Evolutionary conservation across 2,113 vertebrate species (phyloP).

Genomic region (Malurus cyaneus): DNA sequence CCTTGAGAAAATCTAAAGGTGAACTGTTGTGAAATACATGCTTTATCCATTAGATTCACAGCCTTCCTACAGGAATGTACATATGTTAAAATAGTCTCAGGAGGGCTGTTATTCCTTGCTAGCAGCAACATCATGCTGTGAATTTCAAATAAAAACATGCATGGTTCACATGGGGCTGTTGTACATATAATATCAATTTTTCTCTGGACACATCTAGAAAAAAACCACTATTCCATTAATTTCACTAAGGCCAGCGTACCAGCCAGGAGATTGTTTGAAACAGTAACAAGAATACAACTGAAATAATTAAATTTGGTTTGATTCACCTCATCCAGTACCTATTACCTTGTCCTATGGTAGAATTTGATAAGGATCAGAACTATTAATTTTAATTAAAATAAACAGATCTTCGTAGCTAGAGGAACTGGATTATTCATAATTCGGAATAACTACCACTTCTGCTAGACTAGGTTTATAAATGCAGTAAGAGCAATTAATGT

Average conservation of each 20-base stretch:
- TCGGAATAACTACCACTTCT: background rate
- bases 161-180: background rate
- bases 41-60: background rate
- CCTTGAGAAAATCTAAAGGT: background rate
- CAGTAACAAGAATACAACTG: background rate
- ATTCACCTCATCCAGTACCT: background rate
- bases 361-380: background rate
- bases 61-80: background rate
- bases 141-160: slow-evolving; percentile 35
- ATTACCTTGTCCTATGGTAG: background rate
- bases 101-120: background rate
- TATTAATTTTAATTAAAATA: background rate
- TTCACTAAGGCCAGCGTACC: background rate
- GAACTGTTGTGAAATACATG: background rate
- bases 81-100: background rate
- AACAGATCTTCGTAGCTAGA: background rate
- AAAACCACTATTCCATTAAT: background rate
- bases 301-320: background rate
- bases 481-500: background rate
- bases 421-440: background rate
- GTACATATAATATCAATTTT: background rate
- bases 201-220: background rate
- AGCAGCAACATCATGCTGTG: background rate
- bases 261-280: background rate
- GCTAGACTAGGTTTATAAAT: background rate